Base-by-base conservation (phyloP, 2,113 vertebrate species). In the Megatriorchis doriae region DNA sequence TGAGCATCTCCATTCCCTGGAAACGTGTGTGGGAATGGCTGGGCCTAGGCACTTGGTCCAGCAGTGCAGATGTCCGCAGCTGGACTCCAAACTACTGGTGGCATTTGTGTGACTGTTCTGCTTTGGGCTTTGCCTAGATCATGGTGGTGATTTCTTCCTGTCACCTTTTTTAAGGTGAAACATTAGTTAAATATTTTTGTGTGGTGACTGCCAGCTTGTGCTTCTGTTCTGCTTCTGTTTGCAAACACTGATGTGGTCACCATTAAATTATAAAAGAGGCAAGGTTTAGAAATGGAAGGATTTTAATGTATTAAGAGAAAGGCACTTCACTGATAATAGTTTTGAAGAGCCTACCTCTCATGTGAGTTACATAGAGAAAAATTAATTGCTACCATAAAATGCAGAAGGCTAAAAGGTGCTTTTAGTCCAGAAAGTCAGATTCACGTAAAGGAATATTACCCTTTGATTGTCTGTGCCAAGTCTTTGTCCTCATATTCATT, bases 341-440 rank as follows among this genome's bases (percentile, higher is more conserved):
- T 94, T 84, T 86, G 65, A 96, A 95, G 68, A 81, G 77, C 65
- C 80, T 94, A 48, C 72, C 68, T 79, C 48, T 93, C 23, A 2
- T 59, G 77, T 81, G 80, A 90, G 74, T 80, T 90, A 88, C 65
- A 83, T 8, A 86, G 85, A 73, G 55, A 88, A 92, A 96, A 94
- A 84, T 40, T 92, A 92, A 86, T 92, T 93, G 55, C 86, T 92
- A 23, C 47, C 71, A 43, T 93, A 74, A 92, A 96, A 74, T 52
- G 34, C 18, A 43, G 73, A 84, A 72, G 65, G 31, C 70, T 96
- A 68, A 87, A 91, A 92, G 59, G 50, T 92, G 65, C 68, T 93
- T 93, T 94, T 67, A 94, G 75, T 93, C 43, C 25, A 79, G 83
- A 94, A 94, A 96, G 95, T 86, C 86, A 84, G n/a, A 88, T 78